Conservation (phyloP, 2,113 vertebrate genomes). For the Lasiurus borealis region DNA sequence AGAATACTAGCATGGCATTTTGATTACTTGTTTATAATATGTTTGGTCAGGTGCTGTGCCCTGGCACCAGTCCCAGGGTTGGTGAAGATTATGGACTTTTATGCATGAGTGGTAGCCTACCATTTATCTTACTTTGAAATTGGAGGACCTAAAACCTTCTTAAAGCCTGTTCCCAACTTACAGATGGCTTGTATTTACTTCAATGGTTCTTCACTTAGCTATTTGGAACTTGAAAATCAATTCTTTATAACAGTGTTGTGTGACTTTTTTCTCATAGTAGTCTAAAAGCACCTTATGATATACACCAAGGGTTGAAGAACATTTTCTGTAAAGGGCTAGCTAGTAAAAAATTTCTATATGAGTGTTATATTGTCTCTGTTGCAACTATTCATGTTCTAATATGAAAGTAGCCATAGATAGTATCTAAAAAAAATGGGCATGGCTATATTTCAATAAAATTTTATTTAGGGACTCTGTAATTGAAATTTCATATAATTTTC, state of each 20-base stretch:
- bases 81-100: background rate
- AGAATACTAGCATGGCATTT: background rate
- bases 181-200: background rate
- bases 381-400: background rate
- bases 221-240: constrained; percentile 27
- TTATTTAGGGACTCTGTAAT: background rate
- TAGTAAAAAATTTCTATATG: background rate
- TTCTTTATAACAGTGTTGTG: background rate
- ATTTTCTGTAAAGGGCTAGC: background rate
- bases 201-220: constrained; percentile 12
- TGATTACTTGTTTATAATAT: background rate
- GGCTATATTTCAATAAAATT: background rate
- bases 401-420: background rate
- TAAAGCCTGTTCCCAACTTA: background rate
- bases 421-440: background rate
- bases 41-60: background rate
- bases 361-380: background rate
- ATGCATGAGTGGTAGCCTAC: background rate
- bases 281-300: background rate
- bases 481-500: background rate
- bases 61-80: background rate
- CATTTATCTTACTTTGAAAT: constrained; percentile 44
- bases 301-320: background rate
- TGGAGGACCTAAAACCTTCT: background rate
- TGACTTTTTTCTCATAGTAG: background rate